Evolutionary conservation across 2,888 invertebrate species (phyloP).

Genomic region (Dascillus cervinus): DNA sequence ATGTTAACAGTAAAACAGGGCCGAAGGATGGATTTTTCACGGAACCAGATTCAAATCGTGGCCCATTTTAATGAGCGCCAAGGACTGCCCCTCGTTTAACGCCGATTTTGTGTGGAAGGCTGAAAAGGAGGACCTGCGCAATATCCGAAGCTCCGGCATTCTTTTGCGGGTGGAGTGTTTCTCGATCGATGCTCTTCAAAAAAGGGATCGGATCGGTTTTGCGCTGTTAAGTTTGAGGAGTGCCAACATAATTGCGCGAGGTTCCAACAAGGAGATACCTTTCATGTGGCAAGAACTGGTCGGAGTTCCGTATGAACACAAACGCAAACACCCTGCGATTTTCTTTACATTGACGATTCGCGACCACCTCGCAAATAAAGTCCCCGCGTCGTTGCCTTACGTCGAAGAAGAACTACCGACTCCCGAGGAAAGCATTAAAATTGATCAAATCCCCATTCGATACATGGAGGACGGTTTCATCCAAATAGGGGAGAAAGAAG

Average conservation of each 20-base stretch:
- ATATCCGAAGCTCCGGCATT: conserved; percentile 64
- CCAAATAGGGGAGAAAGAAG: conserved; percentile 44
- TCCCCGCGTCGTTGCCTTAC: conserved; percentile 10
- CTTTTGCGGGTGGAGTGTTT: conserved; percentile 67
- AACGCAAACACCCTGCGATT: conserved; percentile 54
- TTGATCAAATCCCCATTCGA: conserved; percentile 36
- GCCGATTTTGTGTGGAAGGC: conserved; percentile 75
- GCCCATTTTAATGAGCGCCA: conserved; percentile 40
- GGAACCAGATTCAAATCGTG: conserved; percentile 29
- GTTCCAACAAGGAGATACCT: conserved; percentile 45
- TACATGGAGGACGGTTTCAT: conserved; percentile 50
- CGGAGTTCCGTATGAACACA: conserved; percentile 50
- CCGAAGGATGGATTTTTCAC: conserved; percentile 40
- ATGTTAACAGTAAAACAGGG: conserved; percentile 62
- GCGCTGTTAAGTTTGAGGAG: conserved; percentile 60
- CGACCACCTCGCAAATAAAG: conserved; percentile 41
- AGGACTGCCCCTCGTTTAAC: conserved; percentile 55
- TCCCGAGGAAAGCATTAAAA: conserved; percentile 7
- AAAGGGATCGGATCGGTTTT: conserved; percentile 62
- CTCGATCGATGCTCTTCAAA: conserved; percentile 46
- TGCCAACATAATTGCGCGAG: conserved; percentile 56
- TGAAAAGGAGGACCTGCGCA: conserved; percentile 61
- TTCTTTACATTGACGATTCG: conserved; percentile 52
- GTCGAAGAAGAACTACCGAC: conserved; percentile 1
- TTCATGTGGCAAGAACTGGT: conserved; percentile 56